Conservation (phyloP, 2,888 invertebrate species). For the Ryuthela nishihirai region DNA sequence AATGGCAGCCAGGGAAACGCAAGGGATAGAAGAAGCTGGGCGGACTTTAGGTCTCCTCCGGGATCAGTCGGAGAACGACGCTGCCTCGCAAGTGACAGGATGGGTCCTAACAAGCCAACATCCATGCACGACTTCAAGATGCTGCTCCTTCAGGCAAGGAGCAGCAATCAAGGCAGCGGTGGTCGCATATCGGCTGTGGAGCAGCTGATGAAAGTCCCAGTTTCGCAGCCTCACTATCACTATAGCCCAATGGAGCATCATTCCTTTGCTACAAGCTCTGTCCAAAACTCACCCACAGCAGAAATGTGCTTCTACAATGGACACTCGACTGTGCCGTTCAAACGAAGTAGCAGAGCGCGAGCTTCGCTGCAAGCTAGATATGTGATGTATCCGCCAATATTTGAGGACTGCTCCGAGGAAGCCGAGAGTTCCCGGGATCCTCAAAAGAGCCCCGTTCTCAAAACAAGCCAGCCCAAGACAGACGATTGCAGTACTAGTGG, state of each 20-base stretch:
- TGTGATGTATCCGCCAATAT: constrained; percentile 37
- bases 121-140: constrained; percentile 80
- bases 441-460: background rate
- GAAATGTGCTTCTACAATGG: constrained; percentile 10
- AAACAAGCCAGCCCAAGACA: no score
- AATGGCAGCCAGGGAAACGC: constrained; percentile 2
- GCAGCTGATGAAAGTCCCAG: constrained; percentile 40
- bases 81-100: constrained; percentile 43
- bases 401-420: constrained; percentile 40
- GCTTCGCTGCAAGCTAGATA: constrained; percentile 28
- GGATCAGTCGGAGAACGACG: constrained; percentile 28
- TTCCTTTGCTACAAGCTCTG: constrained; percentile 17
- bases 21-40: constrained; percentile 37
- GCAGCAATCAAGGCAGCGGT: constrained; percentile 29
- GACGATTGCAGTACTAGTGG: no score
- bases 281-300: constrained; percentile 15
- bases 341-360: constrained; percentile 58
- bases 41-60: constrained; percentile 16
- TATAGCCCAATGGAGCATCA: constrained; percentile 5
- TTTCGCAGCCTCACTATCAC: constrained; percentile 5
- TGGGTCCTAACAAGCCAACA: constrained; percentile 60
- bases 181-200: constrained; percentile 44
- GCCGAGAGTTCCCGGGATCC: constrained; percentile 18
- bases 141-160: constrained; percentile 50
- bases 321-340: constrained; percentile 33